These are phyloP conservation scores for Phortica variegata DNA, from an alignment of 1,140 invertebrate genomes.

Conservation along the genomic window DNA sequence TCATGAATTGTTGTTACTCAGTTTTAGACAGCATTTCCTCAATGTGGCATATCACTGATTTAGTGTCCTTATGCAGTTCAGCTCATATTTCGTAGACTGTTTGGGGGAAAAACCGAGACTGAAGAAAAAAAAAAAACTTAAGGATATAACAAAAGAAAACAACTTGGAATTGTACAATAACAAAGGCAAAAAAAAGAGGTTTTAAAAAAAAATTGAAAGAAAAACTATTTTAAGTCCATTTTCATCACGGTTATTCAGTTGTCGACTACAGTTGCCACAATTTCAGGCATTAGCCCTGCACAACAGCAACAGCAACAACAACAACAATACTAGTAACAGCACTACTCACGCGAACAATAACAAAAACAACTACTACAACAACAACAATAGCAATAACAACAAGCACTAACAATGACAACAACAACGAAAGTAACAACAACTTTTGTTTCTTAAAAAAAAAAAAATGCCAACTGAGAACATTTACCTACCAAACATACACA, in stretches of 20 bases:
- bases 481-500: too few species aligned
- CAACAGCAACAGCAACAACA: slow-evolving; percentile 6
- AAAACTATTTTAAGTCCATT: slow-evolving; percentile 54
- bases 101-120: neutral
- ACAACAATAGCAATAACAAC: too few species aligned
- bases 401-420: too few species aligned
- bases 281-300: slow-evolving; percentile 16
- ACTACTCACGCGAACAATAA: neutral
- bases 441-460: too few species aligned
- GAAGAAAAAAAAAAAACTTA: neutral
- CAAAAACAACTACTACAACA: too few species aligned
- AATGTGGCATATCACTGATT: slow-evolving; percentile 19
- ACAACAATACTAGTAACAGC: slow-evolving; percentile 6
- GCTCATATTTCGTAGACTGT: too few species aligned
- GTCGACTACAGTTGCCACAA: slow-evolving; percentile 29
- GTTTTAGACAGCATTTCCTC: slow-evolving; percentile 12
- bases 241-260: slow-evolving; percentile 51
- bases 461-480: too few species aligned
- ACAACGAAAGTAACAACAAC: too few species aligned
- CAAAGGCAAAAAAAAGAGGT: too few species aligned
- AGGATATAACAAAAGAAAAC: neutral
- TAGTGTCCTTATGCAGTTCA: too few species aligned
- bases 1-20: too few species aligned
- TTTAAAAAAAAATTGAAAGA: slow-evolving; percentile 37
- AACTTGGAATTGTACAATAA: too few species aligned